Base-by-base conservation (phyloP, 2,888 invertebrate genomes). In the Drosophila aldrichi region DNA sequence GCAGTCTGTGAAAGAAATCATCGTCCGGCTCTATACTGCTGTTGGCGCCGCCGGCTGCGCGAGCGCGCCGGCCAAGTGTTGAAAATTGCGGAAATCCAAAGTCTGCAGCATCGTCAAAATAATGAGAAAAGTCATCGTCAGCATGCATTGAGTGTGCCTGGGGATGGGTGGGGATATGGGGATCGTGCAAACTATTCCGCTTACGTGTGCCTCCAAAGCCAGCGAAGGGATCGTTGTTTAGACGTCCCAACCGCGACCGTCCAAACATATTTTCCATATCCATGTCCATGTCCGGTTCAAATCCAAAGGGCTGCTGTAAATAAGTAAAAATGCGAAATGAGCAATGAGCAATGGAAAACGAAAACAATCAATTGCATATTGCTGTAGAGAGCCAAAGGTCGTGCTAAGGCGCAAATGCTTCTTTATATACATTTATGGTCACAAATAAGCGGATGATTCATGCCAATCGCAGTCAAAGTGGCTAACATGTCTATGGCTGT, bases 11-110 rank as follows among this genome's bases (percentile, higher is more conserved):
- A 41, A 93, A 93, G 79, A 93, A 92, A 70, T 91, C 91, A 77
- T 90, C 85, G 41, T 91, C 92, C 36, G 82, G 80, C 22, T 89
- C 80, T 38, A 86, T 80, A 34, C 74, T 82, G 40, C 61, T 82
- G 52, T 78, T 79, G 20, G 65, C 73, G 29, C 69, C 88, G 22
- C 77, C 79, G 48, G 84, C 68, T 7, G 55, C 71, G 12, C 90
- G 85, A 2, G 89, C 88, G 36, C 92, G 87, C 29, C 92, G 83
- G n/a, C 92, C 92, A 74, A 92, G 74, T 44, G 92, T 88, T 2
- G 89, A 88, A 44, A 93, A 92, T 77, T 91, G 91, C 12, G 92
- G 92, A 73, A 92, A 92, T n/a, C 85, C 91, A 75, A 93, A 93
- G 89, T 92, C 92, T 89, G 91, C 77, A 70, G 68, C 89, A 83